Evolutionary conservation across 1,140 invertebrate genomes (phyloP), one percentile per base, ranked within the genome.

Genomic region (Diuraphis noxia): DNA sequence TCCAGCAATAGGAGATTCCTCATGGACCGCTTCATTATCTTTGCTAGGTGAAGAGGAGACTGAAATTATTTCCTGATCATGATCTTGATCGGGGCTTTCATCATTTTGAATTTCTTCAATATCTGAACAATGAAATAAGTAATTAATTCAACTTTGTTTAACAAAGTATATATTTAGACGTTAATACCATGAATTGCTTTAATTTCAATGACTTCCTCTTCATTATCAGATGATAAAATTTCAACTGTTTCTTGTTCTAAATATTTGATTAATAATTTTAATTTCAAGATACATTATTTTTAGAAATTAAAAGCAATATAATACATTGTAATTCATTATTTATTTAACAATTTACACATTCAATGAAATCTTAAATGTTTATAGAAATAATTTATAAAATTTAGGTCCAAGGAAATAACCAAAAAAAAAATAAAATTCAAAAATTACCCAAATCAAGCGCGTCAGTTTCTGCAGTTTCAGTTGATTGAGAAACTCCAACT

Each of bases 401-500:
- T 79, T 36, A 23, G 23, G 8, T 38, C 21, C 36, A 79, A 79
- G 36, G 1, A 79, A 36, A 40, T 81, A 81, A n/a, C n/a, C n/a
- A n/a, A n/a, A n/a, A n/a, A n/a, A n/a, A 10, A 38, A 0, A 38
- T 38, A 25, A 25, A 87, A 38, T 10, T 23, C 5, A 49, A 40
- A n/a, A 52, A 25, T 81, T 81, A 91, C 89, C 89, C 9, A 81
- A 91, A 52, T 91, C 89, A 46, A 91, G 72, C 13, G 77, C 52
- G 52, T 91, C 77, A 21, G 41, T 91, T 91, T 91, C 89, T 52
- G 25, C 43, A 40, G 30, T 81, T 91, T 91, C 89, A 91, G 89
- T 91, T 46, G 89, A 91, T 82, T 91, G 89, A n/a, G 89, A 91
- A 82, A 91, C 89, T 38, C 89, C 89, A 46, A 91, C 72, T 56